Evolutionary conservation across 2,888 invertebrate genomes (phyloP).

Genomic region (Cataglyphis altisquamis): DNA sequence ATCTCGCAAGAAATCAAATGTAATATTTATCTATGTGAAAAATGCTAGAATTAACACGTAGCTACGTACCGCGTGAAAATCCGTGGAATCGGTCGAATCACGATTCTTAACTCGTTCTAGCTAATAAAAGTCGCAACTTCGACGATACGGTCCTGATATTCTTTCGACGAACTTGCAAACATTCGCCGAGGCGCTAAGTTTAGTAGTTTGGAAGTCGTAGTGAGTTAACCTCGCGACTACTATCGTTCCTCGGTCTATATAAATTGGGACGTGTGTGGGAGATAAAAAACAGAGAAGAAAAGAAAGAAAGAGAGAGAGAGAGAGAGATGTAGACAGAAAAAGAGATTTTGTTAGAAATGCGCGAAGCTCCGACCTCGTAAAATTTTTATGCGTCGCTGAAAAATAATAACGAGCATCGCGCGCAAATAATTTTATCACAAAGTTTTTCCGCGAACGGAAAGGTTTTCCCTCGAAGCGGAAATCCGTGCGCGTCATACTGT

Average conservation of each 20-base stretch:
- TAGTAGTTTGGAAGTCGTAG: constrained; percentile 40
- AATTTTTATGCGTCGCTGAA: constrained; percentile 49
- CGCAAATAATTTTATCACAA: constrained; percentile 46
- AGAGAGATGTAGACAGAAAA: background rate
- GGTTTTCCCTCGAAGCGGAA: constrained; percentile 8
- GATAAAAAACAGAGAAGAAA: background rate
- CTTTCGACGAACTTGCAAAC: constrained; percentile 40
- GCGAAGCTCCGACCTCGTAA: constrained; percentile 7
- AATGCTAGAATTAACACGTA: background rate
- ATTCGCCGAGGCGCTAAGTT: constrained; percentile 24
- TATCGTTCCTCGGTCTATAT: constrained; percentile 11
- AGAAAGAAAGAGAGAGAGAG: background rate
- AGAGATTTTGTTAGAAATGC: background rate
- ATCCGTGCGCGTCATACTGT: constrained; percentile 4
- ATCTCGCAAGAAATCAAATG: background rate
- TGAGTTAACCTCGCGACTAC: constrained; percentile 36
- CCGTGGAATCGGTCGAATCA: constrained; percentile 16
- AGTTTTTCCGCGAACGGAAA: constrained; percentile 27
- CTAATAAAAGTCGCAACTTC: constrained; percentile 49
- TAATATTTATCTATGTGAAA: background rate
- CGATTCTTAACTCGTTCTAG: constrained; percentile 12
- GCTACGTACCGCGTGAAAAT: constrained; percentile 12
- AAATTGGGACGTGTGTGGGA: background rate
- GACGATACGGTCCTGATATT: constrained; percentile 19
- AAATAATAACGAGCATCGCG: constrained; percentile 46